phyloP scores from a whole-genome alignment of 2,797 vertebrate species.

The Forpus xanthops region DNA sequence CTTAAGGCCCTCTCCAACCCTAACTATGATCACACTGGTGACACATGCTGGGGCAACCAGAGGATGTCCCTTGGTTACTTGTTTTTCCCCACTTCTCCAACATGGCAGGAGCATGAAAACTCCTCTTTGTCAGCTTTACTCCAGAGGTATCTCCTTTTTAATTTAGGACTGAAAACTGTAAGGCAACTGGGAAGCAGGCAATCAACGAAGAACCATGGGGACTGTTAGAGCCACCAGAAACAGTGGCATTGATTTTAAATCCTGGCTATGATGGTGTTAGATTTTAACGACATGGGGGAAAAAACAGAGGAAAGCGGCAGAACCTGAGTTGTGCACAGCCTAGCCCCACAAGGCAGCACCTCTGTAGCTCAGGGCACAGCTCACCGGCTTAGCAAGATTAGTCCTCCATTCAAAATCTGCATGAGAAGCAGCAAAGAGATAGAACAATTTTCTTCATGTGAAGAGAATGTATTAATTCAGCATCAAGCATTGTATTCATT shows the following conservation, averaged over 20 bases:
- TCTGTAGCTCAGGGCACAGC: not conserved
- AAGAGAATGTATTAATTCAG: constrained; percentile 45
- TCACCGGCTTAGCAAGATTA: constrained; percentile 27
- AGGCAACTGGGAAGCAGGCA: not conserved
- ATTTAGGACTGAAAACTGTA: not conserved
- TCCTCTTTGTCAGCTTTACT: not conserved
- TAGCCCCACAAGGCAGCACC: not conserved
- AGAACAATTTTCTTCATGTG: not conserved
- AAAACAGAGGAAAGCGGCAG: not conserved
- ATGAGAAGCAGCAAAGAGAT: constrained; percentile 4
- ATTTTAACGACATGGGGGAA: not conserved
- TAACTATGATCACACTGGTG: accelerated
- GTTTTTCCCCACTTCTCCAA: not conserved
- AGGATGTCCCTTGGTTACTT: not conserved
- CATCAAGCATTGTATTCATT: constrained; percentile 46
- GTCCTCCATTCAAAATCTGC: constrained; percentile 34
- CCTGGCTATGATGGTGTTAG: not conserved
- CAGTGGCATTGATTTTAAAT: not conserved
- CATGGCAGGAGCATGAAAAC: not conserved
- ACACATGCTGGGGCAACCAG: accelerated
- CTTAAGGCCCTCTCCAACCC: not conserved
- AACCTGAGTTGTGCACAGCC: not conserved
- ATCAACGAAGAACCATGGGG: not conserved
- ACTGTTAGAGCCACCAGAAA: not conserved
- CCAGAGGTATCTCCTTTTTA: not conserved